phyloP scores from a whole-genome alignment of 2,113 vertebrate species.

The Misgurnus anguillicaudatus region DNA sequence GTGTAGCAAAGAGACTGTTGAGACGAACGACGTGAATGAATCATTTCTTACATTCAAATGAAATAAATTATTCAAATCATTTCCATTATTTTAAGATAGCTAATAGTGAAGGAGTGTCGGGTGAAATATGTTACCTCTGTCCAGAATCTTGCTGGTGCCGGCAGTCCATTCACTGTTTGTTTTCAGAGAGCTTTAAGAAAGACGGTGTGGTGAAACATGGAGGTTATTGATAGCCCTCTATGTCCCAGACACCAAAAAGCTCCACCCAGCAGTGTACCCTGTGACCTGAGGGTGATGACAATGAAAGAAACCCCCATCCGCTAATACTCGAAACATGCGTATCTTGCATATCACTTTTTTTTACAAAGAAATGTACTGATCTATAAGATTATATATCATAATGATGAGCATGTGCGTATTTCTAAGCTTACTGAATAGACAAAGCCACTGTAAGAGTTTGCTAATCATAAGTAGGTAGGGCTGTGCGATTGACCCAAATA shows the following conservation, averaged over 20 bases:
- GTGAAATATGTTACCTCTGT: conserved; percentile 42
- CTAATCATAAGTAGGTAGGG: no score
- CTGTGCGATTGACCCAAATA: no score
- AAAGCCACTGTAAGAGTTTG: no score
- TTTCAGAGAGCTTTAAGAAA: conserved; percentile 43
- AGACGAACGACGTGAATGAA: conserved; percentile 35
- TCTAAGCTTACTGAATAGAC: no score
- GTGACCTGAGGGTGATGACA: conserved; percentile 37
- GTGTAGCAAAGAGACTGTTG: conserved; percentile 19
- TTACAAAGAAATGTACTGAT: no score
- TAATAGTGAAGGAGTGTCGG: conserved; percentile 14
- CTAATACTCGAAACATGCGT: neutral
- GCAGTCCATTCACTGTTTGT: conserved; percentile 41
- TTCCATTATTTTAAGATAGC: neutral
- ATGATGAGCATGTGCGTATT: no score
- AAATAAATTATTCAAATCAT: neutral
- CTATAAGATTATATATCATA: no score
- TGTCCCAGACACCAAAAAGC: conserved; percentile 32
- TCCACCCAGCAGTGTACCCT: conserved; percentile 49
- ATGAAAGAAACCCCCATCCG: neutral
- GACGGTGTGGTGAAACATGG: conserved; percentile 37
- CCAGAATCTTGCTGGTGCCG: conserved; percentile 7
- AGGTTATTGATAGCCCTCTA: conserved; percentile 51
- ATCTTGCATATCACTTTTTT: neutral
- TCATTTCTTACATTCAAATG: conserved; percentile 39